phyloP scores from a whole-genome alignment of 2,797 vertebrate genomes.

The Lagorchestes hirsutus region DNA sequence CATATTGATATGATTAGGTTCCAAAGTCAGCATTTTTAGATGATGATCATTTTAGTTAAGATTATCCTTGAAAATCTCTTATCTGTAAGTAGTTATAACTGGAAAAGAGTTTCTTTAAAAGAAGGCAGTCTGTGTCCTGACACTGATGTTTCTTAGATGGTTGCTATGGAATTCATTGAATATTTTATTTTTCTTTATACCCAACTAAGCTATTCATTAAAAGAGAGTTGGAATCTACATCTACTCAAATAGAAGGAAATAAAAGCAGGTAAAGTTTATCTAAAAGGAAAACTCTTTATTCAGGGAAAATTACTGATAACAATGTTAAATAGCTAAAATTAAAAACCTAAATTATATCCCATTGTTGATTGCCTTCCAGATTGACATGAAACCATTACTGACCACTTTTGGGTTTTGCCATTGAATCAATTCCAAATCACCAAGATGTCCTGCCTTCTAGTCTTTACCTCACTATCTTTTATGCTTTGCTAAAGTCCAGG shows the following conservation, averaged over 20 bases:
- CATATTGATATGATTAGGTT: neutral
- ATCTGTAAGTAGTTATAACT: too few relatives aligned
- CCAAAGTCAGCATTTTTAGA: neutral
- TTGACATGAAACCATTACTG: too few relatives aligned
- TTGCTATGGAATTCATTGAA: neutral
- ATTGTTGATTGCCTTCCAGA: too few relatives aligned
- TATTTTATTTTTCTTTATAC: neutral
- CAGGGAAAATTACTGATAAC: neutral
- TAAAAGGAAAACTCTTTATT: neutral
- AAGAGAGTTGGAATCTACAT: neutral
- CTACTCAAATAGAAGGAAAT: neutral
- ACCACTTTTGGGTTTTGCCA: too few relatives aligned
- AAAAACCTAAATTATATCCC: too few relatives aligned
- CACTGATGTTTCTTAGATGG: neutral
- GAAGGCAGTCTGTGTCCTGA: neutral
- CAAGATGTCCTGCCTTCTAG: too few relatives aligned
- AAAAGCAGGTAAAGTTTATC: neutral
- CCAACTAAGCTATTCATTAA: neutral
- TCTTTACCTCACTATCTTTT: too few relatives aligned
- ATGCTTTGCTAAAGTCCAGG: too few relatives aligned
- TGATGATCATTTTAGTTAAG: neutral
- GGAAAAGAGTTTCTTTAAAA: neutral
- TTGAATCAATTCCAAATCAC: too few relatives aligned
- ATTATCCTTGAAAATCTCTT: neutral
- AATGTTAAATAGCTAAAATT: too few relatives aligned